Conservation (phyloP, 2,113 vertebrate genomes). For the Periophthalmodon schlosseri region DNA sequence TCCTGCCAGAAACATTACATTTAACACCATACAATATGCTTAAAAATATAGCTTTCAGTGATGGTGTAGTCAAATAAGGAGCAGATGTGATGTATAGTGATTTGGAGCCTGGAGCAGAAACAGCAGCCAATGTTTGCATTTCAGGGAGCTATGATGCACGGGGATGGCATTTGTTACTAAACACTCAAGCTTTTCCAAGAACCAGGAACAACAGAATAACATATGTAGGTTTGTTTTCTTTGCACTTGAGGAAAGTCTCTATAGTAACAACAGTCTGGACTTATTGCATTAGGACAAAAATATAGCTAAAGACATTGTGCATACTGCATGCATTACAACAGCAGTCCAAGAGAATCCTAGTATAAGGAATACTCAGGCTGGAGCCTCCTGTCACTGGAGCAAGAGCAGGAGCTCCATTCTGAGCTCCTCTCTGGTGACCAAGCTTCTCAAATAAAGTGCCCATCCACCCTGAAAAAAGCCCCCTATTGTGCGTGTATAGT, state of each 20-base stretch:
- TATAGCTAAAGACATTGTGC: not conserved
- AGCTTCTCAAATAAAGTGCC: not conserved
- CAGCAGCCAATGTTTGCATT: slow-evolving; percentile 40
- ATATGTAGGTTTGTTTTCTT: not conserved
- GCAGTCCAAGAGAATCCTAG: not conserved
- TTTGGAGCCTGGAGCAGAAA: not conserved
- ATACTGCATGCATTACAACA: not conserved
- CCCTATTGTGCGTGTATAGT: too few relatives aligned
- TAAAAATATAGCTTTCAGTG: slow-evolving; percentile 20
- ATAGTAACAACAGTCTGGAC: not conserved
- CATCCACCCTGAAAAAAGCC: not conserved
- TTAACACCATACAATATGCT: not conserved
- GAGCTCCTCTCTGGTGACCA: not conserved
- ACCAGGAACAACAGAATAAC: not conserved
- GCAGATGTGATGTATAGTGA: slow-evolving; percentile 30
- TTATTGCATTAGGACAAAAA: not conserved
- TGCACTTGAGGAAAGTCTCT: slow-evolving; percentile 7
- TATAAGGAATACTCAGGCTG: not conserved
- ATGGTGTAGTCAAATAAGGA: slow-evolving; percentile 31
- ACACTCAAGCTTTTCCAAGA: slow-evolving; percentile 10
- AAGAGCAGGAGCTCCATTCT: not conserved
- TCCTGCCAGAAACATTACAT: slow-evolving; percentile 42
- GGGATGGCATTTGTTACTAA: slow-evolving; percentile 16
- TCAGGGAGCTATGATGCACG: slow-evolving; percentile 12
- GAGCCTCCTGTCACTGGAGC: not conserved